Evolutionary conservation across 2,113 vertebrate genomes (phyloP), one percentile per base, ranked within the genome.

Genomic region (Athene noctua): DNA sequence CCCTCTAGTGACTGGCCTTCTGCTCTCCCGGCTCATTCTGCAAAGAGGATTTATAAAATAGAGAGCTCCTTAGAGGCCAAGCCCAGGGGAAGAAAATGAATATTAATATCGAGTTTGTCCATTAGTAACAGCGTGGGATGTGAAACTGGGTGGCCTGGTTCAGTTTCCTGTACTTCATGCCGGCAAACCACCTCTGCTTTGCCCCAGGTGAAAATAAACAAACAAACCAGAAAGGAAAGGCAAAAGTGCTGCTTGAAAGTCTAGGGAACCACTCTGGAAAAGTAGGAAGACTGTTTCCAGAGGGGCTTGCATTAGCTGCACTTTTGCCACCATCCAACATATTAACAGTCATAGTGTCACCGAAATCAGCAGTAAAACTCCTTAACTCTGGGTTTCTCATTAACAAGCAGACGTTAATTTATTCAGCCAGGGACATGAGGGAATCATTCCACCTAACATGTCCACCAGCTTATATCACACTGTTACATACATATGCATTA

Each of bases 31-130:
- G 51, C 61, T 86, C 57, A 4, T 0, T 5, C 47, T 19, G 34
- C 70, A 5, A 3, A 10, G 59, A 42, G 21, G 18, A 14, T 22
- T 52, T 34, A 36, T 19, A 7, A 38, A 66, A 27, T 14, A 49
- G 46, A 38, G 38, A 38, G 38, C n/a, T 55, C 40, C 61, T 67
- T 6, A 18, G 27, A 6, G 25, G 27, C 32, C 58, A 23, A 36
- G 34, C 4, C 25, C 15, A 4, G 4, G 5, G 3, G 16, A 62
- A 30, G 18, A 36, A 58, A 67, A 26, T 2, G 30, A 52, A 6
- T 13, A 19, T 2, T 4, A 55, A 3, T 4, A 55, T 9, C 0
- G 7, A 42, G 25, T 57, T 66, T 36, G 36, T 15, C 21, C 46
- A 2, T 46, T 16, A 46, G 22, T 10, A 20, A 20, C 20, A 52